These are phyloP conservation scores for Spisula subtruncata DNA, from an alignment of 2,888 invertebrate genomes.

Conservation along the genomic window DNA sequence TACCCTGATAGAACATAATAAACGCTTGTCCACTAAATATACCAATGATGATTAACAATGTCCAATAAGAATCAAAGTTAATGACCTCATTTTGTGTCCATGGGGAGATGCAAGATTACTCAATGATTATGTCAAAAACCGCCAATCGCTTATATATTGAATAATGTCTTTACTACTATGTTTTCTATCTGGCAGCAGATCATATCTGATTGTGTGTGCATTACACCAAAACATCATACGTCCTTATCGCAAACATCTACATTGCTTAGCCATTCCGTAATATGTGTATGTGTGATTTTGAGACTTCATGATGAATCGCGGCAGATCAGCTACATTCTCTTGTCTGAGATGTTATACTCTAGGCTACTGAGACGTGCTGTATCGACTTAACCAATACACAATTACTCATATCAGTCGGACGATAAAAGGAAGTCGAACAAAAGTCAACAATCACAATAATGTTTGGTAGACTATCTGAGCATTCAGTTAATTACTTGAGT, in stretches of 20 bases:
- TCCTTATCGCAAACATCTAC: constrained; percentile 10
- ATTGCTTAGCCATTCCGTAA: constrained; percentile 1
- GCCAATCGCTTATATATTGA: not conserved
- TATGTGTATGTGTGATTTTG: not conserved
- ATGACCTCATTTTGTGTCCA: not conserved
- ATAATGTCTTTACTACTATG: not conserved
- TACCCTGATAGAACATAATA: too few relatives aligned
- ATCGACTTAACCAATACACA: not conserved
- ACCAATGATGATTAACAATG: too few relatives aligned
- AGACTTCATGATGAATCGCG: not conserved
- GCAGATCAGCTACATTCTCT: constrained; percentile 9
- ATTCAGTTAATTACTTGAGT: not conserved
- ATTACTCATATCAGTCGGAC: not conserved
- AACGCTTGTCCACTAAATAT: too few relatives aligned
- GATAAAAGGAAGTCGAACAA: not conserved
- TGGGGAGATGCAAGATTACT: not conserved
- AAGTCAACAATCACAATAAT: too few relatives aligned
- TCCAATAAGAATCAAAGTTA: not conserved
- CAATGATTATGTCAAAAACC: not conserved
- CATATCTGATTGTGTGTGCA: constrained; percentile 1
- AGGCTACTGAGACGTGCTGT: not conserved
- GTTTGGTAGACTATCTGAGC: not conserved
- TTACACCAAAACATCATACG: constrained; percentile 16
- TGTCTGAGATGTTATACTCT: not conserved
- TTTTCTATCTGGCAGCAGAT: not conserved